These are phyloP conservation scores for Metallyticus violacea DNA, from an alignment of 2,888 invertebrate genomes.

Conservation along the genomic window DNA sequence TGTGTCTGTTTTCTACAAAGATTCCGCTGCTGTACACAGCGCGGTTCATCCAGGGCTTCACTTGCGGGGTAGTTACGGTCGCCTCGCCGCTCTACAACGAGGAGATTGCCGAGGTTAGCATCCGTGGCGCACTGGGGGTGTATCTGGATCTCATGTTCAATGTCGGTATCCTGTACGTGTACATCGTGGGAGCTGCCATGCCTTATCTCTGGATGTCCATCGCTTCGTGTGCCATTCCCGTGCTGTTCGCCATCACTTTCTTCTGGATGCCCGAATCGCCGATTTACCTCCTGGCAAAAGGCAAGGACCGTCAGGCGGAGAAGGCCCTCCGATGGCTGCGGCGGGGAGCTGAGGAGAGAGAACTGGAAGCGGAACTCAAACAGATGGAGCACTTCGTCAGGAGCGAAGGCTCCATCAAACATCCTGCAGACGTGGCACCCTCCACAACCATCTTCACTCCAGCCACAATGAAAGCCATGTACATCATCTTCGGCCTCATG, in stretches of 20 bases:
- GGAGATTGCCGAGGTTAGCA: constrained; percentile 75
- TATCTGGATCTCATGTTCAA: constrained; percentile 73
- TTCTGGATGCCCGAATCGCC: constrained; percentile 82
- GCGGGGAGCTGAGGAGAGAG: constrained; percentile 57
- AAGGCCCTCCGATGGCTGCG: constrained; percentile 59
- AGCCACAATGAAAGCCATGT: constrained; percentile 72
- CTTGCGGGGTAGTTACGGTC: constrained; percentile 67
- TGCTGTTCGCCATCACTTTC: constrained; percentile 59
- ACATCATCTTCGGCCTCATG: constrained; percentile 70
- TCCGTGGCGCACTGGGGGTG: constrained; percentile 80
- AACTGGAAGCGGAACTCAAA: constrained; percentile 53
- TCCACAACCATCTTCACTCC: constrained; percentile 49
- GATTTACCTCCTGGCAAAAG: constrained; percentile 61
- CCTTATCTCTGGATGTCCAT: constrained; percentile 60
- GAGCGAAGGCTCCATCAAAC: constrained; percentile 20
- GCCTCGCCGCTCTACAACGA: constrained; percentile 83
- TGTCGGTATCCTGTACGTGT: constrained; percentile 67
- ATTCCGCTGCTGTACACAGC: constrained; percentile 56
- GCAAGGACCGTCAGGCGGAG: constrained; percentile 59
- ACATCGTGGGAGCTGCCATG: constrained; percentile 69
- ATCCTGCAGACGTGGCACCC: neutral
- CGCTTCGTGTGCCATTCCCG: constrained; percentile 60
- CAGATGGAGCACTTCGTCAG: constrained; percentile 52
- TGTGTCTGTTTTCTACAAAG: constrained; percentile 10
- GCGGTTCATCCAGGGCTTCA: constrained; percentile 60